Evolutionary conservation across 92 coral and sea anemone genomes (phyloP), one percentile per base, ranked within the genome.

Genomic region (Isaurus tuberculatus): DNA sequence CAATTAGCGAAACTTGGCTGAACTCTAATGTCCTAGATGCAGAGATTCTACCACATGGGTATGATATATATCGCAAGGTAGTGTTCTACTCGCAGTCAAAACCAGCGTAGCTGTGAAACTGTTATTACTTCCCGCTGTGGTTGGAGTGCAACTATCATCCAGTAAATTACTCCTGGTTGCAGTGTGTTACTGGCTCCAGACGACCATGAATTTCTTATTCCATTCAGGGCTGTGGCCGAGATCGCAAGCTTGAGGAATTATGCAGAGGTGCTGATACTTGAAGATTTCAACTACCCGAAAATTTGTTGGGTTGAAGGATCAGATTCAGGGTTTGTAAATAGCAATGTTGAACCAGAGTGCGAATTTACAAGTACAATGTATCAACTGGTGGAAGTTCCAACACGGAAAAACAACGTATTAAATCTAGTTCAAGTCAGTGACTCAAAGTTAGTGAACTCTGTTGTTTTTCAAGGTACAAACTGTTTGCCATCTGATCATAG

Each of bases 401-500:
- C 86, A 26, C 71, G 86, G 46, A 20, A 65, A 31, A 65, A 83
- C 61, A 70, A 83, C 70, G 70, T 83, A 36, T 83, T 83, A 70
- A 79, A 83, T 65, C 51, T 83, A 64, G 77, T 67, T 17, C 42
- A 66, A 81, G 67, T 63, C 42, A 40, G 48, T 29, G 68, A 81
- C 26, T 51, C 77, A 31, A 73, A 81, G 23, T 57, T 81, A 81
- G 85, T 81, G 65, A 65, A 66, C 65, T 64, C 73, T 32, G 64
- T 81, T 81, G 66, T 81, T 65, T 64, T 80, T 1, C 75, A 80
- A 26, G 66, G 58, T 65, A 80, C 75, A 51, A 60, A 64, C 10
- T 73, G 75, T 61, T 72, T 80, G 67, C 78, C 85, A 15, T 81
- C 85, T 9, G 78, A 81, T 61, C 85, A 81, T 26, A 81, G 27